Evolutionary conservation across 23 tunicate species (phyloP).

Genomic region (Corella eumyota): DNA sequence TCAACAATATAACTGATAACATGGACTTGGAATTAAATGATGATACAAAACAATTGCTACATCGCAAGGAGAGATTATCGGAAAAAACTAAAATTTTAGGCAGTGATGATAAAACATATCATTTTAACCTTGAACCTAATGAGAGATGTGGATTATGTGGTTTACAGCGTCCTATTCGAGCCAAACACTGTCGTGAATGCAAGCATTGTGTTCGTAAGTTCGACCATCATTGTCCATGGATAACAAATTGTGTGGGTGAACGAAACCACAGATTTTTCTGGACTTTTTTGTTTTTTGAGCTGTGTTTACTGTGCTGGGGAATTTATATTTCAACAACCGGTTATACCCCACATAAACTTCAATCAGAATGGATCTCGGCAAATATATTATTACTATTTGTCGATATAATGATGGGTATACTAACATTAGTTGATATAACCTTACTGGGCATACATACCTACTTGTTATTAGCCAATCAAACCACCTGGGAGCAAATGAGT

Average conservation of each 20-base stretch:
- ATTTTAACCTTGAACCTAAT: slow-evolving; percentile 76
- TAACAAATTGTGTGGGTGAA: slow-evolving; percentile 88
- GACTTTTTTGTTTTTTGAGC: slow-evolving; percentile 29
- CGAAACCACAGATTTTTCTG: slow-evolving; percentile 79
- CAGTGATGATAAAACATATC: slow-evolving; percentile 4
- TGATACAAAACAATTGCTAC: background rate
- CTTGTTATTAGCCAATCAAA: slow-evolving; percentile 51
- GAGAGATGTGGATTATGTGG: slow-evolving; percentile 91
- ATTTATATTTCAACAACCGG: slow-evolving; percentile 41
- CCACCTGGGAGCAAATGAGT: slow-evolving; percentile 95
- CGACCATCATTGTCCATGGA: slow-evolving; percentile 96
- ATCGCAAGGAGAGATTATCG: background rate
- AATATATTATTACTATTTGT: slow-evolving; percentile 47
- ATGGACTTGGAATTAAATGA: slow-evolving; percentile 8
- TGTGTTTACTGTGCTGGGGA: slow-evolving; percentile 43
- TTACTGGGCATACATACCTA: slow-evolving; percentile 68
- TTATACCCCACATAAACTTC: background rate
- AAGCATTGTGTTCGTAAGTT: slow-evolving; percentile 81
- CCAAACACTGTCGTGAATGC: slow-evolving; percentile 85
- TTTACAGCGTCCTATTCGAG: slow-evolving; percentile 79
- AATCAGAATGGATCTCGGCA: slow-evolving; percentile 27
- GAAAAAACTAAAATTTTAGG: slow-evolving; percentile 32
- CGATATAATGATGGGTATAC: slow-evolving; percentile 55
- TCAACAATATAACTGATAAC: slow-evolving; percentile 2
- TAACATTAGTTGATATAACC: slow-evolving; percentile 31